phyloP scores from a whole-genome alignment of 2,888 invertebrate genomes.

The Teinopalpus imperialis region DNA sequence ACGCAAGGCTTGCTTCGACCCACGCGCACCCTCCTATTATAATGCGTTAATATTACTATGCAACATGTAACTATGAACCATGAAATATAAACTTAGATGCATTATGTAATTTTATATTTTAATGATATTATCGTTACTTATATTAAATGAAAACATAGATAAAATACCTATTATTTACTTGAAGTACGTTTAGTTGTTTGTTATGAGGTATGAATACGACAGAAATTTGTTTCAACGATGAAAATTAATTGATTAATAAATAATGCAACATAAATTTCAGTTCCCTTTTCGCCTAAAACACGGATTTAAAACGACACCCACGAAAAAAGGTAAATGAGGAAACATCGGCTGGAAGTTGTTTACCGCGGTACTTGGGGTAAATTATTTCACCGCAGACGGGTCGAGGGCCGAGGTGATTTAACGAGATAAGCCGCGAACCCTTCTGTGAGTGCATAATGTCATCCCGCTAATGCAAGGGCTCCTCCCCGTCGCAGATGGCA shows the following conservation, averaged over 20 bases:
- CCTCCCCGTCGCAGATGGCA: constrained; percentile 75
- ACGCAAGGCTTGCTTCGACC: constrained; percentile 50
- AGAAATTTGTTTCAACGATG: too few relatives aligned
- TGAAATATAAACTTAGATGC: too few relatives aligned
- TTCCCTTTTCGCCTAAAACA: constrained; percentile 34
- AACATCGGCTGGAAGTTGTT: constrained; percentile 54
- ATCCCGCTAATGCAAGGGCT: constrained; percentile 77
- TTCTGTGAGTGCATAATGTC: constrained; percentile 77
- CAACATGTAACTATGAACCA: constrained; percentile 58
- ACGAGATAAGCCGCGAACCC: constrained; percentile 74
- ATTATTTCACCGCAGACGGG: constrained; percentile 54
- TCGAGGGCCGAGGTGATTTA: constrained; percentile 54
- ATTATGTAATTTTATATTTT: too few relatives aligned
- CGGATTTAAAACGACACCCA: constrained; percentile 40
- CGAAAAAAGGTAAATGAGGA: constrained; percentile 43
- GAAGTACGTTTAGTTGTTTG: constrained; percentile 26
- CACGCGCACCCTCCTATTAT: constrained; percentile 58
- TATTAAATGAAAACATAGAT: too few relatives aligned
- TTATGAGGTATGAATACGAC: not conserved
- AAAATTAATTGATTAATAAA: not conserved
- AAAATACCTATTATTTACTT: too few relatives aligned
- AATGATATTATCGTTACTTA: too few relatives aligned
- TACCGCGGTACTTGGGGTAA: constrained; percentile 51
- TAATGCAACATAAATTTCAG: constrained; percentile 27
- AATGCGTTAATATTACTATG: constrained; percentile 53